Percentiles rank a stretch among this genome's conserved stretches.
These are phyloP conservation scores for Chrysomallon squamiferum DNA, from an alignment of 1,140 invertebrate genomes.

Conservation along the genomic window DNA sequence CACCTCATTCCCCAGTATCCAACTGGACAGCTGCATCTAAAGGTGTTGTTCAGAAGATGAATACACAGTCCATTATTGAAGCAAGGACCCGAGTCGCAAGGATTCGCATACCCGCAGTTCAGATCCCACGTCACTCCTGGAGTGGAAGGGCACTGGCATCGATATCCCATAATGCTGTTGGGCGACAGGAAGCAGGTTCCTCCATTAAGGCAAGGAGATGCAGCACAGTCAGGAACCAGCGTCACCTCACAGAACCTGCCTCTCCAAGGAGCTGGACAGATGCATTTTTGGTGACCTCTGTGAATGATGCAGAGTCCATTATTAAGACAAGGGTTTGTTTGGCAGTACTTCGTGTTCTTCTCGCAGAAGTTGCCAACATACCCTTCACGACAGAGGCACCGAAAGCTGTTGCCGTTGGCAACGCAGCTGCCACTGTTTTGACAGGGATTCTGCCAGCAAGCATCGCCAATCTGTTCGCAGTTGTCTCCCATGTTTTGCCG, in stretches of 20 bases:
- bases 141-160: background rate
- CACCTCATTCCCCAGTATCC: background rate
- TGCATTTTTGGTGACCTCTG: background rate
- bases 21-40: background rate
- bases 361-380: conserved; percentile 2
- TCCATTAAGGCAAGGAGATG: background rate
- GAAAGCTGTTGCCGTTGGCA: background rate
- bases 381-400: conserved; percentile 9
- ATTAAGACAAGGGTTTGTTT: background rate
- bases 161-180: background rate
- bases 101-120: background rate
- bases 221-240: background rate
- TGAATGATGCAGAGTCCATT: background rate
- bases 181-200: background rate
- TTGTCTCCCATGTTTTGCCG: background rate
- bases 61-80: background rate
- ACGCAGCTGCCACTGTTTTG: conserved; percentile 3
- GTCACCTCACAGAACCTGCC: background rate
- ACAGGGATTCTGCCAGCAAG: conserved; percentile 4
- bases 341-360: background rate
- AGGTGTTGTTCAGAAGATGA: background rate
- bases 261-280: background rate
- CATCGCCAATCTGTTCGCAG: background rate
- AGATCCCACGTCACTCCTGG: background rate
- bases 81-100: background rate